Evolutionary conservation across 2,113 vertebrate genomes (phyloP).

Genomic region (Indri indri): DNA sequence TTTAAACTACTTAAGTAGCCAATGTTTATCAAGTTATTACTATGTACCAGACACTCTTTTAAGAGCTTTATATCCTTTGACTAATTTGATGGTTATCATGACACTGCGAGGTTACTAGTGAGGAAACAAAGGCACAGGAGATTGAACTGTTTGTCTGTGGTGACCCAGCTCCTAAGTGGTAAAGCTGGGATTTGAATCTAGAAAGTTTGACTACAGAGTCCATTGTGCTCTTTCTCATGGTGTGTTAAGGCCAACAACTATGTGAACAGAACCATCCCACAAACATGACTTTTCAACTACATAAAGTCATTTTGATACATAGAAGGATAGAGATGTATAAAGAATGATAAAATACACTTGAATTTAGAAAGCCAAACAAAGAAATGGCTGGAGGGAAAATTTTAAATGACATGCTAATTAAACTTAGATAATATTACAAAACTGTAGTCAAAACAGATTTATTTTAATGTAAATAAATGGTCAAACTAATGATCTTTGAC

Average conservation of each 20-base stretch:
- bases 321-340: neutral
- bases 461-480: neutral
- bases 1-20: neutral
- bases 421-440: neutral
- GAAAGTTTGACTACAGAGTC: neutral
- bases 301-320: neutral
- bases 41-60: neutral
- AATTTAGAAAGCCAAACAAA: neutral
- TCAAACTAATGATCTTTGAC: neutral
- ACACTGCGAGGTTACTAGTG: neutral
- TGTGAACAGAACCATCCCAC: neutral
- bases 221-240: neutral
- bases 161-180: neutral
- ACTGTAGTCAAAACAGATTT: neutral
- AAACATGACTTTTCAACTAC: neutral
- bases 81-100: neutral
- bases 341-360: neutral
- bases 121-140: neutral
- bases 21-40: neutral
- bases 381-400: neutral
- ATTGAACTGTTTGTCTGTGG: neutral
- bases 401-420: neutral
- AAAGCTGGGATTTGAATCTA: neutral
- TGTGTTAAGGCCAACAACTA: neutral
- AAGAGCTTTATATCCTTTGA: neutral